Percentiles rank a stretch among this genome's conserved stretches.
Conservation (phyloP, 2,113 vertebrate species). For the Cathartes aura region DNA sequence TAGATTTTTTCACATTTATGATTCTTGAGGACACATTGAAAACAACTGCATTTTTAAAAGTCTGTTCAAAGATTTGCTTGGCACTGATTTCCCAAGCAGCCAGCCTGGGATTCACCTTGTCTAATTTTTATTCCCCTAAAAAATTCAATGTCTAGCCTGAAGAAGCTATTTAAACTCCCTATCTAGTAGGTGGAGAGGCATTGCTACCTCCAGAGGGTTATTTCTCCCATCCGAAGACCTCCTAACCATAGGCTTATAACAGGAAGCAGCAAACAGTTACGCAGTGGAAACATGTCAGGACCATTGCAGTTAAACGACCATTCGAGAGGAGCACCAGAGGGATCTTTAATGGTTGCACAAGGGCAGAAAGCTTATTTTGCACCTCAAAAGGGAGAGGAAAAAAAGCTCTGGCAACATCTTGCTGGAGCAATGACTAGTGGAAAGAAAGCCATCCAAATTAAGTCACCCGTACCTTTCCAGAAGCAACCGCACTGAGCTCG, state of each 20-base stretch:
- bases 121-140: conserved; percentile 30
- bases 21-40: background rate
- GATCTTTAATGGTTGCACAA: background rate
- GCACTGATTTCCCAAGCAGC: background rate
- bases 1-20: background rate
- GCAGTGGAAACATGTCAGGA: background rate
- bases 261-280: background rate
- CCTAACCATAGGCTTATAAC: background rate
- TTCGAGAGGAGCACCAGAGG: background rate
- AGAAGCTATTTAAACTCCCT: background rate
- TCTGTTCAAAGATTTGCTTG: background rate
- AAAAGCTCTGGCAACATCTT: background rate
- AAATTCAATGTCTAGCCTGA: background rate
- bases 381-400: background rate
- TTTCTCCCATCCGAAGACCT: background rate
- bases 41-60: background rate
- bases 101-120: conserved; percentile 1
- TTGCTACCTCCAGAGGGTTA: background rate
- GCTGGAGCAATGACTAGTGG: background rate
- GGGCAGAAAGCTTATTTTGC: background rate
- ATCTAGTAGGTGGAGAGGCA: background rate
- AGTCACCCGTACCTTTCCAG: background rate
- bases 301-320: background rate
- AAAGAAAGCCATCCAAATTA: background rate
- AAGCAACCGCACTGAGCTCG: fast-evolving